Conservation (phyloP, 2,888 invertebrate genomes). For the Drosophila algonquin region DNA sequence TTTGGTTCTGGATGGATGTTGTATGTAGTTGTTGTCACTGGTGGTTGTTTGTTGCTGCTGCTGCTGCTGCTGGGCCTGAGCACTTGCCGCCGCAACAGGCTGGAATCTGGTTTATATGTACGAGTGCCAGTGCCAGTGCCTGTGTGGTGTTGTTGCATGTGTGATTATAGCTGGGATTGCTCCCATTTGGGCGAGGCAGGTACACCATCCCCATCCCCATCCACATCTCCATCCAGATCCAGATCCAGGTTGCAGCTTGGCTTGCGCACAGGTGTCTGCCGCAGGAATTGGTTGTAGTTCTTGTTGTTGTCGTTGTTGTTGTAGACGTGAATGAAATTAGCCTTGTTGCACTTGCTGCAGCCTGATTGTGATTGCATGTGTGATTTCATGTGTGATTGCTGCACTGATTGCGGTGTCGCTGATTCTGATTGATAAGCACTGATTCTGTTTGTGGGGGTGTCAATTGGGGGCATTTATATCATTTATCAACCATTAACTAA, state of each 20-base stretch:
- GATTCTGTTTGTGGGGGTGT: conserved; percentile 25
- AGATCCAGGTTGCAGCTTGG: conserved; percentile 28
- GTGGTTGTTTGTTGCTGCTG: conserved; percentile 1
- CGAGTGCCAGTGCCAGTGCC: not conserved
- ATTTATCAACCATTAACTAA: conserved; percentile 39
- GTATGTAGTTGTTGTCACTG: conserved; percentile 22
- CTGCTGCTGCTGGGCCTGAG: conserved; percentile 4
- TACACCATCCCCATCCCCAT: not conserved
- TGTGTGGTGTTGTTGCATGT: conserved; percentile 24
- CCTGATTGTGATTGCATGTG: conserved; percentile 38
- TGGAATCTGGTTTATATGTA: conserved; percentile 67
- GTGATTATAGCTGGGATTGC: conserved; percentile 34
- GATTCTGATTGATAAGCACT: conserved; percentile 36
- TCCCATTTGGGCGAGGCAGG: conserved; percentile 37
- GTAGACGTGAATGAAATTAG: conserved; percentile 37
- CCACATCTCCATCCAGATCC: not conserved
- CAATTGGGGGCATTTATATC: conserved; percentile 33
- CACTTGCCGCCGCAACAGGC: conserved; percentile 50
- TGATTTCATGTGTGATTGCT: conserved; percentile 9
- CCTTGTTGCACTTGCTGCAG: conserved; percentile 22
- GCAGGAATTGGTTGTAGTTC: not conserved
- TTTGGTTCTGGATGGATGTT: conserved; percentile 7
- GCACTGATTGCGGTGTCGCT: conserved; percentile 36
- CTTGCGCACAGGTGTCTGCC: conserved; percentile 36
- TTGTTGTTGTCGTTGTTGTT: conserved; percentile 1